These are phyloP conservation scores for Hydrocynus forskahlii DNA, from an alignment of 2,797 vertebrate species.

Conservation along the genomic window DNA sequence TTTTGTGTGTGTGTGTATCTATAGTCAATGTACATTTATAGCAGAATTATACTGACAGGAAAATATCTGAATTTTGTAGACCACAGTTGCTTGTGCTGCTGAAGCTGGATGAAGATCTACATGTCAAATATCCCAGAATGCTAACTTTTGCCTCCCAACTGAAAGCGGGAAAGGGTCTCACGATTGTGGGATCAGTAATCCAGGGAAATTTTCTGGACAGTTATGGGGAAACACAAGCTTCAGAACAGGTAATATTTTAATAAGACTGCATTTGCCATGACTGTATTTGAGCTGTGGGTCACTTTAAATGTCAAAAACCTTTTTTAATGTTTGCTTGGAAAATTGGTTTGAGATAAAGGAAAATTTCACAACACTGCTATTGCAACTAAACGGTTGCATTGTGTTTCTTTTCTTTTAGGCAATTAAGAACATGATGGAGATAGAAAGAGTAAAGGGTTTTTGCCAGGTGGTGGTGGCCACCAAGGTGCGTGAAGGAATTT, in stretches of 20 bases:
- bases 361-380: no score
- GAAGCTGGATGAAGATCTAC: slow-evolving; percentile 95
- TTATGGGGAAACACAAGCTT: slow-evolving; percentile 94
- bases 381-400: slow-evolving; percentile 9
- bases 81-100: slow-evolving; percentile 94
- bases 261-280: neutral
- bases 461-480: slow-evolving; percentile 94
- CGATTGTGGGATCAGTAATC: slow-evolving; percentile 93
- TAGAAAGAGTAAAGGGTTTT: slow-evolving; percentile 97
- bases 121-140: slow-evolving; percentile 94
- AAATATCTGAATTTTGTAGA: slow-evolving; percentile 65
- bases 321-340: no score
- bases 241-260: slow-evolving; percentile 85
- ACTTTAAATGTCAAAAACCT: neutral
- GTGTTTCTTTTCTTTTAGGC: slow-evolving; percentile 76
- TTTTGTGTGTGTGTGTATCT: no score
- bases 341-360: no score
- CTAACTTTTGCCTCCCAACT: slow-evolving; percentile 96
- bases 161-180: slow-evolving; percentile 96
- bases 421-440: slow-evolving; percentile 99
- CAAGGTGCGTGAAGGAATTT: slow-evolving; percentile 92
- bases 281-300: neutral
- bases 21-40: no score
- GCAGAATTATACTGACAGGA: neutral
- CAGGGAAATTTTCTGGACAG: slow-evolving; percentile 96